phyloP scores from a whole-genome alignment of 2,797 vertebrate species.

The Pangasius krempfi region DNA sequence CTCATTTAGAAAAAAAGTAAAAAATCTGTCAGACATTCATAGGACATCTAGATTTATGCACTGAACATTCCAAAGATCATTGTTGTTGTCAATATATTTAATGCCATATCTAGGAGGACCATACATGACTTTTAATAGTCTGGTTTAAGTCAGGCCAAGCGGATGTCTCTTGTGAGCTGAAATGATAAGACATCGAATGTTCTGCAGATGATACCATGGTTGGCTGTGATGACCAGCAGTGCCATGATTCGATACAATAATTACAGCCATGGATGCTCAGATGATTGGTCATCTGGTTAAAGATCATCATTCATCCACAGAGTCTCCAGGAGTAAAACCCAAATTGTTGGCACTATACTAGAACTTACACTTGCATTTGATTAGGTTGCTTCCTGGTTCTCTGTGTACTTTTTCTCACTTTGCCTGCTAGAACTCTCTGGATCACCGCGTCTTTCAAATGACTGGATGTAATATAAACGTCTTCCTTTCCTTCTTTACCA shows the following conservation, averaged over 20 bases:
- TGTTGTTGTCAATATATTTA: background rate
- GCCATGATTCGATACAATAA: background rate
- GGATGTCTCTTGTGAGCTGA: background rate
- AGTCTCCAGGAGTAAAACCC: background rate
- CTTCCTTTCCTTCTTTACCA: slow-evolving; percentile 52
- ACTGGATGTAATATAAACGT: slow-evolving; percentile 56
- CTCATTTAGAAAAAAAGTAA: background rate
- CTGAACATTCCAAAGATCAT: background rate
- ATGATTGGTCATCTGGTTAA: background rate
- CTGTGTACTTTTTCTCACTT: slow-evolving; percentile 18
- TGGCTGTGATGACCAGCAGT: background rate
- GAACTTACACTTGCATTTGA: background rate
- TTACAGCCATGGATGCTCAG: background rate
- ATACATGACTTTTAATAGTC: background rate
- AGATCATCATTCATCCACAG: background rate
- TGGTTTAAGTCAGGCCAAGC: background rate
- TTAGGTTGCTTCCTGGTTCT: background rate
- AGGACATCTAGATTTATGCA: background rate
- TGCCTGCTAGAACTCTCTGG: background rate
- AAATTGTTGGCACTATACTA: background rate
- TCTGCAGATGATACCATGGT: background rate
- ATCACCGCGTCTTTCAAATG: background rate
- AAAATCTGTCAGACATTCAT: background rate
- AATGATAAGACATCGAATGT: background rate
- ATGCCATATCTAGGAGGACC: background rate